A percentile compares a stretch with the other conserved stretches of the same genome.
Evolutionary conservation across 2,888 invertebrate genomes (phyloP).

Genomic region (Campopleginae sp.): DNA sequence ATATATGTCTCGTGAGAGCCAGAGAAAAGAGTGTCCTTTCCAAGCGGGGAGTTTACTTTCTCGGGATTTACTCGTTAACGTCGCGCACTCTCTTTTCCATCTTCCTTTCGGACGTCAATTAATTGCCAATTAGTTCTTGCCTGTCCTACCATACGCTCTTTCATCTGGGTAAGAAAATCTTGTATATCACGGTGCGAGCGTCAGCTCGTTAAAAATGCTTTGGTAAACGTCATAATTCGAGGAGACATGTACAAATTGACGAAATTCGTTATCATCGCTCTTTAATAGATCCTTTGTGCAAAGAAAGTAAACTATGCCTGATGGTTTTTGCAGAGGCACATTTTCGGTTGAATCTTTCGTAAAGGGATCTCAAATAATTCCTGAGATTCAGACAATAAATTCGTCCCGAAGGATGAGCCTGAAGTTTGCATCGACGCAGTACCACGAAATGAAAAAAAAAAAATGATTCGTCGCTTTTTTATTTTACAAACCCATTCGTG

Average conservation of each 20-base stretch:
- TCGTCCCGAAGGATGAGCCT: too few relatives aligned
- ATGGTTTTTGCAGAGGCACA: too few relatives aligned
- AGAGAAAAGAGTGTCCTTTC: slow-evolving; percentile 38
- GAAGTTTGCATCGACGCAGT: too few relatives aligned
- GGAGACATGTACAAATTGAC: slow-evolving; percentile 18
- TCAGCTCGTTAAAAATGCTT: slow-evolving; percentile 34
- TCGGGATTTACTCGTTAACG: slow-evolving; percentile 63
- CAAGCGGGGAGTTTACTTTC: slow-evolving; percentile 71
- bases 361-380: too few relatives aligned
- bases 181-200: slow-evolving; percentile 28
- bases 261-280: neutral
- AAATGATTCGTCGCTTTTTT: too few relatives aligned
- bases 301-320: too few relatives aligned
- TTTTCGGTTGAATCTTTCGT: too few relatives aligned
- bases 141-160: slow-evolving; percentile 55
- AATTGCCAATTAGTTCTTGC: slow-evolving; percentile 70
- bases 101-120: slow-evolving; percentile 59
- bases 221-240: slow-evolving; percentile 27
- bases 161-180: slow-evolving; percentile 47
- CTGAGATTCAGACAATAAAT: too few relatives aligned
- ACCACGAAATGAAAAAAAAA: too few relatives aligned
- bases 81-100: slow-evolving; percentile 38
- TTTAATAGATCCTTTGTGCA: too few relatives aligned
- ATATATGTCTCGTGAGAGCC: slow-evolving; percentile 16
- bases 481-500: too few relatives aligned